Evolutionary conservation across 2,113 vertebrate species (phyloP).

Genomic region (Harpagus bidentatus): DNA sequence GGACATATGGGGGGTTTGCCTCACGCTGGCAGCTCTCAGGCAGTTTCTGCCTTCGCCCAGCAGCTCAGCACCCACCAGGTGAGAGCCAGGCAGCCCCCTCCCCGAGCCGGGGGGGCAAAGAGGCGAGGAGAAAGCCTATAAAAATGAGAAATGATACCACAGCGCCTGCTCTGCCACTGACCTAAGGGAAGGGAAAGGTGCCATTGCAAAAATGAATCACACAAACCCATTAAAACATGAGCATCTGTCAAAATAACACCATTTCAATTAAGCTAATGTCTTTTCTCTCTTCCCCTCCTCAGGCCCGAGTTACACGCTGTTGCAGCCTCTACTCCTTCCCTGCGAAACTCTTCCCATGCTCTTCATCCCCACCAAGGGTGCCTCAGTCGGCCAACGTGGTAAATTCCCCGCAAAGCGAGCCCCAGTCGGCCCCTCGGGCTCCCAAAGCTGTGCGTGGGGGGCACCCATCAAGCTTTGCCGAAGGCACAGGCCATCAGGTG

Average conservation of each 20-base stretch:
- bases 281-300: neutral
- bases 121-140: neutral
- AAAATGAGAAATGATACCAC: neutral
- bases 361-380: neutral
- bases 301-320: neutral
- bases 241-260: neutral
- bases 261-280: neutral
- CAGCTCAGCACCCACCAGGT: neutral
- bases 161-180: neutral
- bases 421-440: neutral
- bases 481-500: neutral
- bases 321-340: neutral
- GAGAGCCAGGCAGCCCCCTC: neutral
- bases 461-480: neutral
- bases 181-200: neutral
- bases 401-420: neutral
- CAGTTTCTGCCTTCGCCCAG: neutral
- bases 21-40: neutral
- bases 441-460: rapidly evolving
- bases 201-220: neutral
- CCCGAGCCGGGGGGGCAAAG: rapidly evolving
- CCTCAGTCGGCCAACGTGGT: rapidly evolving
- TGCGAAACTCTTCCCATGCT: neutral
- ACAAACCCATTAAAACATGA: neutral
- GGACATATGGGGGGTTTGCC: neutral